Conservation (phyloP, 2,797 vertebrate species). For the Hemibagrus guttatus region DNA sequence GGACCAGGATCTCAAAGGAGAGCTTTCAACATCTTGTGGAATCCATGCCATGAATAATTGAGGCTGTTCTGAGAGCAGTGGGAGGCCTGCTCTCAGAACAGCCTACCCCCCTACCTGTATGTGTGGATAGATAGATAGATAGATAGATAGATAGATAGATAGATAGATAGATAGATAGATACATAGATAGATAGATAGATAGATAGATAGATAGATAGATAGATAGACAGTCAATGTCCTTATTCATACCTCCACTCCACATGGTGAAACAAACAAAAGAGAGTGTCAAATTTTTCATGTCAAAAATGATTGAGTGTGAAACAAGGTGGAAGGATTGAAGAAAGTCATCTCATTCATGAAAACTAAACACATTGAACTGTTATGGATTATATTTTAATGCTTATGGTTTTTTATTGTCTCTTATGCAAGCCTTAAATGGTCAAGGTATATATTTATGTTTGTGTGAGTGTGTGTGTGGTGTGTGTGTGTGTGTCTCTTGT, state of each 20-base stretch:
- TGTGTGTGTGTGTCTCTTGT: conserved; percentile 20
- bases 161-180: too few species aligned
- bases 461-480: neutral
- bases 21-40: neutral
- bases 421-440: too few species aligned
- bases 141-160: too few species aligned
- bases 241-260: neutral
- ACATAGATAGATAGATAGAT: too few species aligned
- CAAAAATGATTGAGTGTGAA: neutral
- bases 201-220: too few species aligned
- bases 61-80: neutral
- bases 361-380: neutral
- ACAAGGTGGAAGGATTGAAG: neutral
- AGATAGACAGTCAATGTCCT: neutral
- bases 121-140: too few species aligned
- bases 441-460: too few species aligned
- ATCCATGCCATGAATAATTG: neutral
- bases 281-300: neutral
- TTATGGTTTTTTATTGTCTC: neutral
- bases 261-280: neutral
- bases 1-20: neutral
- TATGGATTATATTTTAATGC: conserved; percentile 2
- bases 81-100: too few species aligned
- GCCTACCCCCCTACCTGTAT: too few species aligned
- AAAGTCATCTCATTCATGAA: neutral